These are phyloP conservation scores for Diplazon laetatorius DNA, from an alignment of 2,888 invertebrate genomes.

Conservation along the genomic window DNA sequence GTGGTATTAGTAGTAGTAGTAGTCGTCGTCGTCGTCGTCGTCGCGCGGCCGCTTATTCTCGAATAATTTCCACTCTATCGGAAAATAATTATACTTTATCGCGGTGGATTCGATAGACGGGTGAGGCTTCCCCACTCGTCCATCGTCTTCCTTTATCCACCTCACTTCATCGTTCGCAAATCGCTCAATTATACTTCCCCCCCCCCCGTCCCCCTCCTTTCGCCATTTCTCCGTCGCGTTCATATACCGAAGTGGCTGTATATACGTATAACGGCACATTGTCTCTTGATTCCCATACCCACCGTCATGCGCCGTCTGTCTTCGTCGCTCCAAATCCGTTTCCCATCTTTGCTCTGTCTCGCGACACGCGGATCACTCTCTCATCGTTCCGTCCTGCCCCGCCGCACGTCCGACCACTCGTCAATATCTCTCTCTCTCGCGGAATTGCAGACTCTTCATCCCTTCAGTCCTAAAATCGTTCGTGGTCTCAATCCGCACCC, in stretches of 20 bases:
- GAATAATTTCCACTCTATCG: constrained; percentile 82
- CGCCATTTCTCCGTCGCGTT: constrained; percentile 59
- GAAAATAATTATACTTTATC: constrained; percentile 82
- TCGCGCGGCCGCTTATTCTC: constrained; percentile 73
- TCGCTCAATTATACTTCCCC: constrained; percentile 81
- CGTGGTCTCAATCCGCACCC: constrained; percentile 48
- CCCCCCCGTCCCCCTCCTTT: too few relatives aligned
- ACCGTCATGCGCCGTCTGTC: constrained; percentile 48
- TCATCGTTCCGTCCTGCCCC: constrained; percentile 27
- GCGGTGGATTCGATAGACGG: constrained; percentile 71
- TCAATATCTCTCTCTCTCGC: constrained; percentile 31
- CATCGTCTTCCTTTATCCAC: constrained; percentile 51
- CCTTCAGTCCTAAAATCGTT: constrained; percentile 54
- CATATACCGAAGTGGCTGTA: not conserved
- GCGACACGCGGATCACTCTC: constrained; percentile 63
- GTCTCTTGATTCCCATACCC: constrained; percentile 39
- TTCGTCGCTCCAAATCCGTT: constrained; percentile 35
- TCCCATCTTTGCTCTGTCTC: constrained; percentile 66
- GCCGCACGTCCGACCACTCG: constrained; percentile 62
- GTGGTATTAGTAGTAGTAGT: too few relatives aligned
- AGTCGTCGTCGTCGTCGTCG: constrained; percentile 32
- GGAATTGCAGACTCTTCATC: constrained; percentile 39
- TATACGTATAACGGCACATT: constrained; percentile 49
- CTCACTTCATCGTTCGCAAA: constrained; percentile 73
- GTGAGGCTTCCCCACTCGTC: constrained; percentile 46